A percentile compares a stretch with the other conserved stretches of the same genome.
Conservation (phyloP, 2,113 vertebrate genomes). For the Trogon melanurus region DNA sequence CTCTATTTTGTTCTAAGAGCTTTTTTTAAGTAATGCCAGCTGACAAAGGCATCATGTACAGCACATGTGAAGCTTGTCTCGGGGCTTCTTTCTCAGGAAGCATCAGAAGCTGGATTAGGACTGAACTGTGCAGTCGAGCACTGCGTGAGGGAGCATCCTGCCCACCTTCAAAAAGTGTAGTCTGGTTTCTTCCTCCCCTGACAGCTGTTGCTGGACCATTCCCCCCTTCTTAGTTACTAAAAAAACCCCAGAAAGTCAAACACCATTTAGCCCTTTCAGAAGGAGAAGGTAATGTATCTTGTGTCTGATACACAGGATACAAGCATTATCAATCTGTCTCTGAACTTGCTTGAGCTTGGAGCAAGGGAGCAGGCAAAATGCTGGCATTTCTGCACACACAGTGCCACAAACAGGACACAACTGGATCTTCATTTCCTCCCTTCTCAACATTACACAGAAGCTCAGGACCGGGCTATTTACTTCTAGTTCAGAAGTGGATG, state of each 20-base stretch:
- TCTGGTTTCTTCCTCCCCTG: background rate
- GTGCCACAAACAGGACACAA: background rate
- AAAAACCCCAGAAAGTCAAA: background rate
- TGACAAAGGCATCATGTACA: background rate
- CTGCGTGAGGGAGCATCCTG: background rate
- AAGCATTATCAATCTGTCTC: background rate
- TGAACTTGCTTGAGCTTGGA: background rate
- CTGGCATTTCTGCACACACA: background rate
- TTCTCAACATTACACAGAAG: background rate
- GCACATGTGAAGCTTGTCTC: background rate
- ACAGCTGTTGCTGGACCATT: background rate
- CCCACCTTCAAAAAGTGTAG: constrained; percentile 20
- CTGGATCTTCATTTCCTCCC: background rate
- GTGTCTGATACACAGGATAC: background rate
- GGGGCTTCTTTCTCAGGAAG: constrained; percentile 36
- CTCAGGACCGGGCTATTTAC: background rate
- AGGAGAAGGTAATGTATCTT: background rate
- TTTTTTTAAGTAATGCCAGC: constrained; percentile 44
- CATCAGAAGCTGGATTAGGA: constrained; percentile 46
- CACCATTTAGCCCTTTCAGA: background rate
- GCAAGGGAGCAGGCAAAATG: fast-evolving
- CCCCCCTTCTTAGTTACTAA: background rate
- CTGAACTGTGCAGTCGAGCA: constrained; percentile 13
- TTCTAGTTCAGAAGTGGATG: background rate
- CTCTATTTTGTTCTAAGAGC: constrained; percentile 13